Conservation (phyloP, 92 coral and sea anemone species). For the Isaurus tuberculatus region DNA sequence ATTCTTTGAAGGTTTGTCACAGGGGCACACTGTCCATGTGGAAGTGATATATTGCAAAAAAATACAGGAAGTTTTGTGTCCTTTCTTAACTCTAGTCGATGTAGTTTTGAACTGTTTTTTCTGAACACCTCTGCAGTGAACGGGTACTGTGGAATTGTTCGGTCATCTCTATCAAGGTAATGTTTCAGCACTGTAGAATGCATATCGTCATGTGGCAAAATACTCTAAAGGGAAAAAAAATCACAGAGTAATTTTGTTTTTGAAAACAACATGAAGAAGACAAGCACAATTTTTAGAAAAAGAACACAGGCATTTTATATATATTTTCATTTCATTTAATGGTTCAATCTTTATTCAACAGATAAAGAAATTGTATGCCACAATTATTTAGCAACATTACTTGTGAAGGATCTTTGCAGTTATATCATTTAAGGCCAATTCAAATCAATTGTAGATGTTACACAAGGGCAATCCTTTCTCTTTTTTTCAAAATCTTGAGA, state of each 20-base stretch:
- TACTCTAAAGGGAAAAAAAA: slow-evolving; percentile 3
- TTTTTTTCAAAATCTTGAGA: too few relatives aligned
- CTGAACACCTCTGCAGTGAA: slow-evolving; percentile 62
- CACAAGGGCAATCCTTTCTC: too few relatives aligned
- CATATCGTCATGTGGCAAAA: slow-evolving; percentile 42
- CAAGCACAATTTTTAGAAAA: too few relatives aligned
- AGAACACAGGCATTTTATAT: too few relatives aligned
- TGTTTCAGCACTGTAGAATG: slow-evolving; percentile 22
- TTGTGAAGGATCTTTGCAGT: too few relatives aligned
- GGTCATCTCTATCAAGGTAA: slow-evolving; percentile 36
- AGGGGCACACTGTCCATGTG: slow-evolving; percentile 60
- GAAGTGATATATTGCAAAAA: slow-evolving; percentile 42
- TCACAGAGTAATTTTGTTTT: background rate
- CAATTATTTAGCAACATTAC: too few relatives aligned
- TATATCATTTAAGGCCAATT: too few relatives aligned
- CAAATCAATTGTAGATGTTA: too few relatives aligned
- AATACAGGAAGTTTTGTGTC: background rate
- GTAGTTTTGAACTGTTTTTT: slow-evolving; percentile 39
- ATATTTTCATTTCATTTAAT: too few relatives aligned
- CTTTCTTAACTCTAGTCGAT: slow-evolving; percentile 43
- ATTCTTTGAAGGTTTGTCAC: slow-evolving; percentile 49
- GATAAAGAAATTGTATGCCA: too few relatives aligned
- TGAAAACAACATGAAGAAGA: background rate
- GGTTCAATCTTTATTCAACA: too few relatives aligned
- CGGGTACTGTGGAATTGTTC: slow-evolving; percentile 40